A percentile compares a stretch with the other conserved stretches of the same genome.
Conservation (phyloP, 2,888 invertebrate genomes). For the Cryptus viduatorius region DNA sequence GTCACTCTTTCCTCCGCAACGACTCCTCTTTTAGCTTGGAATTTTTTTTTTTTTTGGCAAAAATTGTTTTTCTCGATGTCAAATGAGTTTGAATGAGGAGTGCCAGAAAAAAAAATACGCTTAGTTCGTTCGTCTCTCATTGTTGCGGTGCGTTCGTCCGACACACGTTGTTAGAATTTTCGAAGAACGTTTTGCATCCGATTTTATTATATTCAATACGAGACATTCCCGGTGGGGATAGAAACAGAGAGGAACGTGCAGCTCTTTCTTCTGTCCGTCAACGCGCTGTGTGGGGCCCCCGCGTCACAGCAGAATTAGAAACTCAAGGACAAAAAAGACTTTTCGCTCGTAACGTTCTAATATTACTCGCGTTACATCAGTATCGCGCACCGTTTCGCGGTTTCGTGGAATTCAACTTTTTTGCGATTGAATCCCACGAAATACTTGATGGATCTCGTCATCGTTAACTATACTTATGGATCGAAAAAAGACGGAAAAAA, state of each 20-base stretch:
- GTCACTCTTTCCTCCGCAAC: not conserved
- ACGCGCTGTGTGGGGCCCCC: constrained; percentile 1
- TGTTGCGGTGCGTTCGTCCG: constrained; percentile 41
- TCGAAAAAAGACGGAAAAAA: no score
- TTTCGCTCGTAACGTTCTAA: constrained; percentile 4
- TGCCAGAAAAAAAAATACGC: constrained; percentile 29
- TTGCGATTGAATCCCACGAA: no score
- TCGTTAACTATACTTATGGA: no score
- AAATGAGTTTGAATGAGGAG: constrained; percentile 18
- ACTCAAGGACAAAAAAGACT: constrained; percentile 12
- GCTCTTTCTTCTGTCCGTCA: constrained; percentile 36
- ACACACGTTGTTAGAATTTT: constrained; percentile 45
- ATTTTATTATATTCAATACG: constrained; percentile 26
- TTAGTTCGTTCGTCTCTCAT: constrained; percentile 43
- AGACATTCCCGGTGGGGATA: constrained; percentile 15
- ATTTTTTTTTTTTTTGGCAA: constrained; percentile 33
- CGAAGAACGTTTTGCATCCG: constrained; percentile 32
- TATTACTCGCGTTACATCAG: not conserved
- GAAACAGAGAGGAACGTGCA: constrained; percentile 9
- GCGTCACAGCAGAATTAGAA: constrained; percentile 42
- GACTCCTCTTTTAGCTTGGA: not conserved
- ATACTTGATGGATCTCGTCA: no score
- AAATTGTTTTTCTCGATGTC: constrained; percentile 20
- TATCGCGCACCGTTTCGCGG: not conserved
- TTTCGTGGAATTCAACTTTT: not conserved